A percentile compares a stretch with the other conserved stretches of the same genome.
Evolutionary conservation across 2,797 vertebrate genomes (phyloP).

Genomic region (Buphagus erythrorhynchus): DNA sequence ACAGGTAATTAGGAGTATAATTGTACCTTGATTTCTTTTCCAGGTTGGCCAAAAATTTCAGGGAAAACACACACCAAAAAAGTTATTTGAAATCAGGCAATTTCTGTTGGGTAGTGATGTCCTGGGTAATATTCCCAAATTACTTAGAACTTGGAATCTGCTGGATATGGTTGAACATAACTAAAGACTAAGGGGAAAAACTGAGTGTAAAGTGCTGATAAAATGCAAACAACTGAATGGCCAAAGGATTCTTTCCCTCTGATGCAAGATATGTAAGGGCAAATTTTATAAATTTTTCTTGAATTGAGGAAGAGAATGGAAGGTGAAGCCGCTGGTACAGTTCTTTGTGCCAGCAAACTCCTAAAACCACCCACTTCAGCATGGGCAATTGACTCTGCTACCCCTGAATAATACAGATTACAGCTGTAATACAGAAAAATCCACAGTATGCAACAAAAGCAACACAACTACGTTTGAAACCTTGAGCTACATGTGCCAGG

Average conservation of each 20-base stretch:
- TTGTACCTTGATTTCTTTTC: background rate
- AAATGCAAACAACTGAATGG: background rate
- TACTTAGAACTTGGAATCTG: background rate
- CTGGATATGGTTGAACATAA: background rate
- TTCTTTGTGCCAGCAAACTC: background rate
- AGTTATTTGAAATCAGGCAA: background rate
- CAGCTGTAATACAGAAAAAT: background rate
- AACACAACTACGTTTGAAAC: background rate
- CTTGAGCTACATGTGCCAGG: background rate
- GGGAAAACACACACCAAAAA: accelerated
- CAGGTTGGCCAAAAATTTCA: background rate
- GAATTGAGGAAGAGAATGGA: background rate
- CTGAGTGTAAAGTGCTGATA: background rate
- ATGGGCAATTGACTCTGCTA: background rate
- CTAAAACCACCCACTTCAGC: background rate
- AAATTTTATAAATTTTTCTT: background rate
- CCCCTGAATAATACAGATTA: background rate
- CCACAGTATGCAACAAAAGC: background rate
- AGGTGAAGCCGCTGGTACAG: background rate
- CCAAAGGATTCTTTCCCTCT: background rate
- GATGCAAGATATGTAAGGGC: background rate
- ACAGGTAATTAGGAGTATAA: background rate
- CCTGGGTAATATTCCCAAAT: background rate
- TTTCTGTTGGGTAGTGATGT: background rate
- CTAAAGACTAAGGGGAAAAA: background rate